Evolutionary conservation across 2,797 vertebrate genomes (phyloP).

Genomic region (Sparidentex hasta): DNA sequence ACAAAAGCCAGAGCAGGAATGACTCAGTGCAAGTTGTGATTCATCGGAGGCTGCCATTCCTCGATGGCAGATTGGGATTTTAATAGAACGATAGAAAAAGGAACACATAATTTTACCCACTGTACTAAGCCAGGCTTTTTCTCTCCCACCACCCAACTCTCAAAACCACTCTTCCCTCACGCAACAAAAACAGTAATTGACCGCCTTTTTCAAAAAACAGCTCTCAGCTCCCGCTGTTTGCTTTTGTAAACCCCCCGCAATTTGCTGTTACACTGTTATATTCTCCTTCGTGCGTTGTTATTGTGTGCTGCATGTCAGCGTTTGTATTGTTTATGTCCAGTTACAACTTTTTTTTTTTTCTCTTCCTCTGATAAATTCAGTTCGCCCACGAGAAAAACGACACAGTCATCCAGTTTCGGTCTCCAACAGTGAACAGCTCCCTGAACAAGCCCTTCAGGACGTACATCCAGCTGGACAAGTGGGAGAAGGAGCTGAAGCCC

Average conservation of each 20-base stretch:
- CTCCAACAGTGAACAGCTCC: slow-evolving; percentile 85
- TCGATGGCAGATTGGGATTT: slow-evolving; percentile 39
- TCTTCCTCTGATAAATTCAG: slow-evolving; percentile 68
- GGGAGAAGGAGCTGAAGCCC: slow-evolving; percentile 82
- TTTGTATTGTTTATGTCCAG: neutral
- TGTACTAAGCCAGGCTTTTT: slow-evolving; percentile 17
- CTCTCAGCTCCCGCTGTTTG: slow-evolving; percentile 15
- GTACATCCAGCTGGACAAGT: slow-evolving; percentile 90
- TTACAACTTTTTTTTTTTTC: neutral
- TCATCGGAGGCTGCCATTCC: slow-evolving; percentile 50
- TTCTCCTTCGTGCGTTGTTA: slow-evolving; percentile 2
- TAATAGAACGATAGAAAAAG: slow-evolving; percentile 56
- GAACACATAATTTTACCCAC: slow-evolving; percentile 40
- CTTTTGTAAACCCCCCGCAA: slow-evolving; percentile 1
- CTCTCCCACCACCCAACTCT: neutral
- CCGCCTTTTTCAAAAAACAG: slow-evolving; percentile 20
- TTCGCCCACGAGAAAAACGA: slow-evolving; percentile 84
- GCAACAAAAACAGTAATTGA: slow-evolving; percentile 33
- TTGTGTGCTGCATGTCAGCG: neutral
- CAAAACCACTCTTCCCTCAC: slow-evolving; percentile 11
- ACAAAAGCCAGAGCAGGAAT: slow-evolving; percentile 55
- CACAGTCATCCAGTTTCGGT: slow-evolving; percentile 89
- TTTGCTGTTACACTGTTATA: neutral
- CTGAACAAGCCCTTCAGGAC: slow-evolving; percentile 85
- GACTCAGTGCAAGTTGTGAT: slow-evolving; percentile 48